A percentile compares a stretch with the other conserved stretches of the same genome.
These are phyloP conservation scores for Noctua pronuba DNA, from an alignment of 2,888 invertebrate species.

Conservation along the genomic window DNA sequence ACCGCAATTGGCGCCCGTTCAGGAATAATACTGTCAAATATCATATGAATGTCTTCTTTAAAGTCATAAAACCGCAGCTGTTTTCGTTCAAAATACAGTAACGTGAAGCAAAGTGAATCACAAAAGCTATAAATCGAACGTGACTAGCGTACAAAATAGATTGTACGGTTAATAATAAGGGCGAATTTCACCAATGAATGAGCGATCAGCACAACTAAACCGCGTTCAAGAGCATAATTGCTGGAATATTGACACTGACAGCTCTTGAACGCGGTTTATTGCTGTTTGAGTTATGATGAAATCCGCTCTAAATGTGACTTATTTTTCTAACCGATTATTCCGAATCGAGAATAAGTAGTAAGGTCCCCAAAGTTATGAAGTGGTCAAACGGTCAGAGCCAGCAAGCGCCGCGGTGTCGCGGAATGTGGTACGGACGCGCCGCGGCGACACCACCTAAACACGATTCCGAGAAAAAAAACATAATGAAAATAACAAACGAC, in stretches of 20 bases:
- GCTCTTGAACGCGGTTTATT: background rate
- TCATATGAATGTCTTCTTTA: slow-evolving; percentile 50
- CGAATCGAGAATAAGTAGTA: slow-evolving; percentile 61
- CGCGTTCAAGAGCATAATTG: background rate
- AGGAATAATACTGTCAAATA: slow-evolving; percentile 43
- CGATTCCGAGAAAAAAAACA: slow-evolving; percentile 81
- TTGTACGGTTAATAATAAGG: slow-evolving; percentile 18
- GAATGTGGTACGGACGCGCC: slow-evolving; percentile 84
- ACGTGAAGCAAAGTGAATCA: slow-evolving; percentile 55
- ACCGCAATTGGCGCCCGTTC: slow-evolving; percentile 53
- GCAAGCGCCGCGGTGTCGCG: slow-evolving; percentile 85
- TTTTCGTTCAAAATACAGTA: slow-evolving; percentile 47
- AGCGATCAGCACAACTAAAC: background rate
- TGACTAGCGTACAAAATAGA: slow-evolving; percentile 13
- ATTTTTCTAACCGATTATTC: slow-evolving; percentile 43
- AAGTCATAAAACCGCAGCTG: slow-evolving; percentile 65
- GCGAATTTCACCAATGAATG: slow-evolving; percentile 2
- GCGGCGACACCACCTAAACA: slow-evolving; percentile 80
- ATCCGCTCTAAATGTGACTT: slow-evolving; percentile 42
- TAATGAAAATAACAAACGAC: slow-evolving; percentile 76
- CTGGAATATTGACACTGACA: background rate
- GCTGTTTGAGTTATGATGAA: background rate
- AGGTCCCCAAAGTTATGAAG: slow-evolving; percentile 75
- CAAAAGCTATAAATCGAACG: slow-evolving; percentile 38
- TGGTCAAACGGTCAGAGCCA: slow-evolving; percentile 80